Percentiles rank a stretch among this genome's conserved stretches.
phyloP scores from a whole-genome alignment of 1,140 invertebrate species.

The Platyscapa corneri region DNA sequence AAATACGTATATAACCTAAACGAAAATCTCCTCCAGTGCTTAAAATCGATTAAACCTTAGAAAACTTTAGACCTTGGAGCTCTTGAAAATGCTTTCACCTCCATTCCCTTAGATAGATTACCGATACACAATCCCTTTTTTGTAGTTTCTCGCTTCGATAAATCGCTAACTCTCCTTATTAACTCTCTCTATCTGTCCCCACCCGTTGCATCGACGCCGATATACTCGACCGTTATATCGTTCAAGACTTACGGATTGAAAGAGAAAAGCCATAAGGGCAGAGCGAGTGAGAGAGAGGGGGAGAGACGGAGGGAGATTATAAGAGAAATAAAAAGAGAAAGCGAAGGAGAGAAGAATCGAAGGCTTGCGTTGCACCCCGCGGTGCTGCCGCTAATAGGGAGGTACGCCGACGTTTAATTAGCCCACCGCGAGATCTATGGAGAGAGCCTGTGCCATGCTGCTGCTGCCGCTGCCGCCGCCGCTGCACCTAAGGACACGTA shows the following conservation, averaged over 20 bases:
- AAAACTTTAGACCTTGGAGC: not conserved
- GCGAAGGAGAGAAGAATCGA: constrained; percentile 24
- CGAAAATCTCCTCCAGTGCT: not conserved
- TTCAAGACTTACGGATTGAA: constrained; percentile 10
- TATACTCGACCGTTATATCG: constrained; percentile 21
- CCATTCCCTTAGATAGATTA: constrained; percentile 21
- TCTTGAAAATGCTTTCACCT: constrained; percentile 12
- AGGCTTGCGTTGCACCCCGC: constrained; percentile 52
- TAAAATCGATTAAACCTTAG: not conserved
- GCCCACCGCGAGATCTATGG: constrained; percentile 61
- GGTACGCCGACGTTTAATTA: constrained; percentile 65
- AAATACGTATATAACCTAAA: not conserved
- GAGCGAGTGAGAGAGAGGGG: too few relatives aligned
- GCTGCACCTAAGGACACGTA: constrained; percentile 46
- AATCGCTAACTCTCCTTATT: not conserved
- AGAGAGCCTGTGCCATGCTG: constrained; percentile 23
- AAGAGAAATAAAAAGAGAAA: constrained; percentile 3
- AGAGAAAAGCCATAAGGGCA: too few relatives aligned
- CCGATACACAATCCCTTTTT: constrained; percentile 20
- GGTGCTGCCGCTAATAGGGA: constrained; percentile 60
- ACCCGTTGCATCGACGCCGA: not conserved
- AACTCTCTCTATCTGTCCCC: constrained; percentile 3
- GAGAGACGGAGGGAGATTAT: not conserved
- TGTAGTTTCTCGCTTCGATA: constrained; percentile 9
- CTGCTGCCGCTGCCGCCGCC: not conserved